phyloP scores from a whole-genome alignment of 2,113 vertebrate species.

The Macaca fascicularis region DNA sequence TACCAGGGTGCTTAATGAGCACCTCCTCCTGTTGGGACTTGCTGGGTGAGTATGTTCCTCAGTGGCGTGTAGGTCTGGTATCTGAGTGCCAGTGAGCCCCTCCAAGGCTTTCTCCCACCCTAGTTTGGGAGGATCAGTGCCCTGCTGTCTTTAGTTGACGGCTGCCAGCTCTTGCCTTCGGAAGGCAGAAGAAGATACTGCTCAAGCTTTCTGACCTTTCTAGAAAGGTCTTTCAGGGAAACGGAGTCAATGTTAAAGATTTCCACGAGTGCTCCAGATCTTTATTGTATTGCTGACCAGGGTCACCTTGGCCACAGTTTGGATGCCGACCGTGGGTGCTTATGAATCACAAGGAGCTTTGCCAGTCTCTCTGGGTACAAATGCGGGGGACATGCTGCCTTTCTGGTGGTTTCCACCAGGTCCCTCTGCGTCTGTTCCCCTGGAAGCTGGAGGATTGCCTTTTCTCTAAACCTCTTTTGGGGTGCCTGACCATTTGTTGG shows the following conservation, averaged over 20 bases:
- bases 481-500: background rate
- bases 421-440: background rate
- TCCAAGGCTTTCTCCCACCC: conserved; percentile 38
- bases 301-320: background rate
- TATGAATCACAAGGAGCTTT: background rate
- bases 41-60: background rate
- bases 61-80: background rate
- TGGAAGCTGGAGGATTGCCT: background rate
- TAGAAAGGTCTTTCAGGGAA: background rate
- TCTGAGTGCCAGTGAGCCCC: background rate
- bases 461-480: background rate
- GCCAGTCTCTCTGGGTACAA: conserved; percentile 8
- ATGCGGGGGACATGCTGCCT: background rate
- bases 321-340: background rate
- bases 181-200: background rate
- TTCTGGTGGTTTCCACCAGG: background rate
- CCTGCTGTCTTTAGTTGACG: background rate
- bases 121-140: conserved; percentile 13
- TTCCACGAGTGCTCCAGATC: background rate
- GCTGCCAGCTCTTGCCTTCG: conserved; percentile 3
- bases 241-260: background rate
- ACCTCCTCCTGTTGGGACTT: background rate
- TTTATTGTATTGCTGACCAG: background rate
- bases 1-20: background rate
- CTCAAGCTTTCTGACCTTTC: background rate